These are phyloP conservation scores for Phrixothrix hirtus DNA, from an alignment of 2,888 invertebrate species.

Conservation along the genomic window DNA sequence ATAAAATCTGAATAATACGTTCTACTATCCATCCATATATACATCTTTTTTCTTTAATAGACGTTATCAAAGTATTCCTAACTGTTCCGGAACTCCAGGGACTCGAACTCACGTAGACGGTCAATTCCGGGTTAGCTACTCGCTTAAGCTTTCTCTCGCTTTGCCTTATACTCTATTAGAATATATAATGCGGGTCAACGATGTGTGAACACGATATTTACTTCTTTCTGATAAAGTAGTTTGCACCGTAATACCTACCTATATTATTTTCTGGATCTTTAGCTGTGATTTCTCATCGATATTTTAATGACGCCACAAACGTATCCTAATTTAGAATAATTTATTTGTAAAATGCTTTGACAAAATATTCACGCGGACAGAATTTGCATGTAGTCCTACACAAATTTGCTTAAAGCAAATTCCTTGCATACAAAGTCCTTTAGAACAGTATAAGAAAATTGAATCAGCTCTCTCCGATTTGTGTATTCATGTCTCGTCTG, in stretches of 20 bases:
- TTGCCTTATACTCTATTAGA: slow-evolving; percentile 46
- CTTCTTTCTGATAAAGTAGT: slow-evolving; percentile 18
- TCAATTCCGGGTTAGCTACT: slow-evolving; percentile 46
- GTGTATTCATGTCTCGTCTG: slow-evolving; percentile 22
- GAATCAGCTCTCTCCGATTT: slow-evolving; percentile 20
- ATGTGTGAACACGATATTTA: slow-evolving; percentile 41
- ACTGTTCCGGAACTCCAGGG: slow-evolving; percentile 38
- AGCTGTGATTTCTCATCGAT: too few relatives aligned
- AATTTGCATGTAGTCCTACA: slow-evolving; percentile 4
- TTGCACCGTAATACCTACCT: neutral
- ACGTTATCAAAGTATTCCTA: slow-evolving; percentile 30
- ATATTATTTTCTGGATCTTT: too few relatives aligned
- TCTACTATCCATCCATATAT: too few relatives aligned
- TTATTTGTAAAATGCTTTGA: too few relatives aligned
- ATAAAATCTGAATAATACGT: too few relatives aligned
- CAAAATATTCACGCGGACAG: neutral
- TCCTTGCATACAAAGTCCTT: slow-evolving; percentile 12
- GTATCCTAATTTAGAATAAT: too few relatives aligned
- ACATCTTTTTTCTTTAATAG: too few relatives aligned
- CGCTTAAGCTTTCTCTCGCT: slow-evolving; percentile 43
- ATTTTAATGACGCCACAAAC: too few relatives aligned
- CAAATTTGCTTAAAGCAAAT: slow-evolving; percentile 14
- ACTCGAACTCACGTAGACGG: slow-evolving; percentile 44
- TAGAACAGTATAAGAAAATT: slow-evolving; percentile 17
- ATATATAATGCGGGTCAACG: slow-evolving; percentile 45